Percentiles rank a stretch among this genome's conserved stretches.
phyloP scores from a whole-genome alignment of 2,888 invertebrate species.

The Pristionchus exspectatus region DNA sequence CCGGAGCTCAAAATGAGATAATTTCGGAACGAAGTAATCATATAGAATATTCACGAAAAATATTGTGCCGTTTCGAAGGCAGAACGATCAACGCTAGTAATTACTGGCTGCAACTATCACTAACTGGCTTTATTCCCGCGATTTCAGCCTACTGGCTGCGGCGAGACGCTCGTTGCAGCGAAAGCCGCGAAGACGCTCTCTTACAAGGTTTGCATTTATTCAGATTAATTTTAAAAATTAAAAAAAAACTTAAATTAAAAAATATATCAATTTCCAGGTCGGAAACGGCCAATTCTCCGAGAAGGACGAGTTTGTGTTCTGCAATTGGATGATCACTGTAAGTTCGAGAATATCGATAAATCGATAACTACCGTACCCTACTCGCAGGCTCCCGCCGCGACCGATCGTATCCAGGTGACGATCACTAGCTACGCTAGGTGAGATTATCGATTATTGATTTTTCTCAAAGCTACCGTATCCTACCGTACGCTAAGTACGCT shows the following conservation, averaged over 20 bases:
- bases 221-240: not conserved
- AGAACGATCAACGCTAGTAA: not conserved
- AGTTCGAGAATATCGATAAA: not conserved
- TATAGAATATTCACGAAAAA: no score
- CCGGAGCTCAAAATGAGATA: no score
- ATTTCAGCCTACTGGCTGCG: slow-evolving; percentile 51
- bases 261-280: not conserved
- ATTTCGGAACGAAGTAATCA: no score
- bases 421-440: slow-evolving; percentile 44
- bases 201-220: not conserved
- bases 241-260: not conserved
- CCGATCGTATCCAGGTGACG: slow-evolving; percentile 50
- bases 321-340: slow-evolving; percentile 54
- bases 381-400: slow-evolving; percentile 18
- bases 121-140: not conserved
- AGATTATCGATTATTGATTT: not conserved
- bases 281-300: not conserved
- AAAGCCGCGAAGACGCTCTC: not conserved
- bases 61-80: no score
- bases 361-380: not conserved
- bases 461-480: not conserved
- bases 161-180: slow-evolving; percentile 27
- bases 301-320: slow-evolving; percentile 54
- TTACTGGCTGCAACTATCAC: not conserved
- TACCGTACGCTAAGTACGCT: no score